These are phyloP conservation scores for Loriculus beryllinus DNA, from an alignment of 2,797 vertebrate species.

Conservation along the genomic window DNA sequence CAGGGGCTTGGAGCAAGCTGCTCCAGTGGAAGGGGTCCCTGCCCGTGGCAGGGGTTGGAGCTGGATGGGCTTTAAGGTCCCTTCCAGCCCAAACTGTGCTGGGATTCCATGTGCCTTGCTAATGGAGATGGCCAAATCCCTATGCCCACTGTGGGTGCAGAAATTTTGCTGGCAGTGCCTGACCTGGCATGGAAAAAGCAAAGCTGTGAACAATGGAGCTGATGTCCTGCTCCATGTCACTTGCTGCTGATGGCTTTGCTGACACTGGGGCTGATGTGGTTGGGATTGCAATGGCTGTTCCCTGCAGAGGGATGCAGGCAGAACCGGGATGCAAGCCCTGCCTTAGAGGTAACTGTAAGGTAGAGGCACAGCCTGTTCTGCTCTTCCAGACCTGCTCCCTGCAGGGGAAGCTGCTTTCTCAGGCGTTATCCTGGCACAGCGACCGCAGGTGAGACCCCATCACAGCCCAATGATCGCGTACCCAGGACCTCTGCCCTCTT, in stretches of 20 bases:
- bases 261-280: rapidly evolving
- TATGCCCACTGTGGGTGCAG: rapidly evolving
- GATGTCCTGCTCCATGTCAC: neutral
- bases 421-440: rapidly evolving
- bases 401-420: neutral
- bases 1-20: too few relatives aligned
- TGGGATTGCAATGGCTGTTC: neutral
- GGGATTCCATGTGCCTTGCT: neutral
- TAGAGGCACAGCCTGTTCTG: neutral
- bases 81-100: neutral
- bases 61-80: too few relatives aligned
- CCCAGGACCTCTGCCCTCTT: neutral
- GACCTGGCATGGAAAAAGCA: neutral
- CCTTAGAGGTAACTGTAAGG: rapidly evolving
- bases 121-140: rapidly evolving
- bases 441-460: rapidly evolving
- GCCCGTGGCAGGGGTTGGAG: too few relatives aligned
- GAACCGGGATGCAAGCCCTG: neutral
- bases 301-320: neutral
- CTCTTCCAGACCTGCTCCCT: neutral
- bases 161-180: neutral
- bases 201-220: rapidly evolving
- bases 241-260: neutral
- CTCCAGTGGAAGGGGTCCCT: too few relatives aligned
- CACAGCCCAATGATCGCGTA: rapidly evolving